These are phyloP conservation scores for Trachelus iudaicus DNA, from an alignment of 2,888 invertebrate species.

Conservation along the genomic window DNA sequence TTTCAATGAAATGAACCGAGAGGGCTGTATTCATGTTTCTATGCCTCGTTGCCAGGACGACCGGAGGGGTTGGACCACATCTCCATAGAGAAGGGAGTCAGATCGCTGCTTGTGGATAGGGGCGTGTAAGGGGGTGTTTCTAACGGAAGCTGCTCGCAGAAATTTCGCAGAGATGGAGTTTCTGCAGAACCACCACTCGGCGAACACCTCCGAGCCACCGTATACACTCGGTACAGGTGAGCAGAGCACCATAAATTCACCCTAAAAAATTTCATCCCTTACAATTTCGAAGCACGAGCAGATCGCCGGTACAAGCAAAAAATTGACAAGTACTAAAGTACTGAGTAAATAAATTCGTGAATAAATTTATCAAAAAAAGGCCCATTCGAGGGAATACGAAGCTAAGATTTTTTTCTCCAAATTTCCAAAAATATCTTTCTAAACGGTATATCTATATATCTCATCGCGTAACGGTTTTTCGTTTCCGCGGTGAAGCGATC, in stretches of 20 bases:
- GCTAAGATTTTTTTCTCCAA: neutral
- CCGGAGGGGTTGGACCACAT: constrained; percentile 63
- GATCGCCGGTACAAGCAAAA: neutral
- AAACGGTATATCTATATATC: neutral
- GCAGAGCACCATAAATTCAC: constrained; percentile 3
- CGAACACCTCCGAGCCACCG: constrained; percentile 63
- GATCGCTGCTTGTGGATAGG: constrained; percentile 33
- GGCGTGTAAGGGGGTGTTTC: constrained; percentile 56
- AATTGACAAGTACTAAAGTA: neutral
- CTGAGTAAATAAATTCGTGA: neutral
- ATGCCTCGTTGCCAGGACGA: constrained; percentile 56
- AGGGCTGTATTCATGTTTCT: constrained; percentile 11
- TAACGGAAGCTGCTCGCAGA: constrained; percentile 53
- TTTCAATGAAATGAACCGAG: constrained; percentile 14
- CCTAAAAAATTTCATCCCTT: neutral
- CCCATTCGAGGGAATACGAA: neutral
- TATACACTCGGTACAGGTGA: constrained; percentile 62
- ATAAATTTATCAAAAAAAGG: neutral
- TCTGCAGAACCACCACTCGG: constrained; percentile 64
- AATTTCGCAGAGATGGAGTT: constrained; percentile 65
- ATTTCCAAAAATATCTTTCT: neutral
- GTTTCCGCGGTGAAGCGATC: neutral
- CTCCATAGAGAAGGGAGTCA: constrained; percentile 46
- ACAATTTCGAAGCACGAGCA: neutral
- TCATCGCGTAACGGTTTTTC: neutral